Evolutionary conservation across 1,140 invertebrate species (phyloP).

Genomic region (Orius laevigatus): DNA sequence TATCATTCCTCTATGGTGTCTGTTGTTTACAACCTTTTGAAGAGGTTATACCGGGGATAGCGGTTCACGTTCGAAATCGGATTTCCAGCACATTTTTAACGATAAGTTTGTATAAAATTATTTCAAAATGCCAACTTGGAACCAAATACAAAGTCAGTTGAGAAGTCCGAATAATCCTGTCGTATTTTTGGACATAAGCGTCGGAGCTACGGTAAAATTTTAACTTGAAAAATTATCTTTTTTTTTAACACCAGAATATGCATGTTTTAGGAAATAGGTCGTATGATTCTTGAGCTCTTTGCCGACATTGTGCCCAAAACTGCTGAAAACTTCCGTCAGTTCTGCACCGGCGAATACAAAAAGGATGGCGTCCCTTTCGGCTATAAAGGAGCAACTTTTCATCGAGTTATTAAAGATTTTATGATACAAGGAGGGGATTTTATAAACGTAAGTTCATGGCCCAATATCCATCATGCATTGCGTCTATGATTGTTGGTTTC

Average conservation of each 20-base stretch:
- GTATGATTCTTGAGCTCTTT: conserved; percentile 93
- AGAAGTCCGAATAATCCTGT: conserved; percentile 87
- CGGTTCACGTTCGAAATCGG: too few relatives aligned
- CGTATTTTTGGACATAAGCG: conserved; percentile 62
- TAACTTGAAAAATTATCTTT: neutral
- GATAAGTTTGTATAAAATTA: neutral
- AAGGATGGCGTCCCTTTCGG: conserved; percentile 89
- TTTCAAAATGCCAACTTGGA: conserved; percentile 66
- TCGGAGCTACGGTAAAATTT: conserved; percentile 39
- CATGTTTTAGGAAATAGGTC: conserved; percentile 54
- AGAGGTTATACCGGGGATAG: too few relatives aligned
- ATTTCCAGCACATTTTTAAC: too few relatives aligned
- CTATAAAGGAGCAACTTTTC: conserved; percentile 92
- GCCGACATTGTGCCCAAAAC: conserved; percentile 94
- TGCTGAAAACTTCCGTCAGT: conserved; percentile 95
- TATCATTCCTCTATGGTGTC: too few relatives aligned
- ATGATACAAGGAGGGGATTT: conserved; percentile 99
- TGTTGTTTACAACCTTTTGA: too few relatives aligned
- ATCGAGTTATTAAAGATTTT: conserved; percentile 95
- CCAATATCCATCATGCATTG: too few relatives aligned
- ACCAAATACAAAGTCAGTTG: conserved; percentile 82
- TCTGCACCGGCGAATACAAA: conserved; percentile 91
- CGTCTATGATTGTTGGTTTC: too few relatives aligned
- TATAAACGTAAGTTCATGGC: conserved; percentile 61
- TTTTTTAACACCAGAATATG: too few relatives aligned